Base-by-base conservation (phyloP, 2,113 vertebrate genomes). In the Ophiodon elongatus region DNA sequence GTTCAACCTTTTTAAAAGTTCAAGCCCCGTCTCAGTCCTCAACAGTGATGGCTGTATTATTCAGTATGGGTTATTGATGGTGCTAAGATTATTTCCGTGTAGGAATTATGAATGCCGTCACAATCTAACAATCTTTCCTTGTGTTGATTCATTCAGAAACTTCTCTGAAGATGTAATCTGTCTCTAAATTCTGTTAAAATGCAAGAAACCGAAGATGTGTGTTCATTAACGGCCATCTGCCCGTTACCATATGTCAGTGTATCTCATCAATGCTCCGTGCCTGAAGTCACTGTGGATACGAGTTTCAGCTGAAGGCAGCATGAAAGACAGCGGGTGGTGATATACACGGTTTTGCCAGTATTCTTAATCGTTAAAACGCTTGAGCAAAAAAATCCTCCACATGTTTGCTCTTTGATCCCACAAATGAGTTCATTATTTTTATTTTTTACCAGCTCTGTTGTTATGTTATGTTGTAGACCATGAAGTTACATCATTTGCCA, bases 1-100 rank as follows among this genome's bases (percentile, higher is more conserved):
- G 65, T 87, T 82, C 81, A 81, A 85, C 85, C 93, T 92, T 89
- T 50, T 33, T 68, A 15, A 25, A 37, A 85, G 71, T 0, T 9
- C 67, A 69, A n/a, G 25, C 63, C 78, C 37, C 31, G 68, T 10
- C 37, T 86, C 41, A 8, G 64, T 3, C n/a, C 54, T 41, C 41
- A 14, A n/a, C 63, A 17, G 35, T 62, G 35, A 70, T 25, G 29
- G 27, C 59, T 33, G 47, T 56, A 43, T 27, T 63, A 3, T 39
- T 73, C 7, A 21, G 5, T 14, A 0, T 66, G 50, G 27, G 52
- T 59, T 25, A 31, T 6, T 25, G 8, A 37, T 52, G 37, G 8
- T 45, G 11, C 27, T 41, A 15, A 21, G 8, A 78, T 33, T 59
- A 33, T 25, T 43, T 41, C 31, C 31, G 50, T n/a, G n/a, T 8